Evolutionary conservation across 2,113 vertebrate genomes (phyloP).

Genomic region (Brachypodius melanocephalos): DNA sequence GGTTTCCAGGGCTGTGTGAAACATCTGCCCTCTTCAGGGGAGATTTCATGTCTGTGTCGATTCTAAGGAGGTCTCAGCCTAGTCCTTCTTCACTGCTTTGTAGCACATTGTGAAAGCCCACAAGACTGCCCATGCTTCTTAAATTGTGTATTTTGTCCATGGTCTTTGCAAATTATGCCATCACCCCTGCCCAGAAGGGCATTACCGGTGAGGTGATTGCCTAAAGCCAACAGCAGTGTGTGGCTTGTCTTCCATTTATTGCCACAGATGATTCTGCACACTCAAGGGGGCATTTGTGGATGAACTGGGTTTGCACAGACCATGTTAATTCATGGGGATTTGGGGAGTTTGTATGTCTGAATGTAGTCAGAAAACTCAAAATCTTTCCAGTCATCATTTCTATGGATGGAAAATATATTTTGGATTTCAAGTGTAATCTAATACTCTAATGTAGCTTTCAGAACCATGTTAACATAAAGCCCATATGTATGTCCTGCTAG

Average conservation of each 20-base stretch:
- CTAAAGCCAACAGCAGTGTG: not conserved
- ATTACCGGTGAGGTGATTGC: not conserved
- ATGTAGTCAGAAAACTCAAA: not conserved
- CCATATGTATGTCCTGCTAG: not conserved
- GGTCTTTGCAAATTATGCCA: not conserved
- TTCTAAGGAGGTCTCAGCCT: not conserved
- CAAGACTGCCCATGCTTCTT: not conserved
- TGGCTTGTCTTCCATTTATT: not conserved
- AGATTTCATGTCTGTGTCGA: not conserved
- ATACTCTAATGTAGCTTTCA: not conserved
- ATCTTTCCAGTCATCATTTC: not conserved
- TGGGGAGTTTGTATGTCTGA: not conserved
- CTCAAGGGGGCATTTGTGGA: not conserved
- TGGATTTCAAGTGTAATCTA: not conserved
- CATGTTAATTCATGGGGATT: not conserved
- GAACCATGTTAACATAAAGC: not conserved
- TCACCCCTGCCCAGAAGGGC: not conserved
- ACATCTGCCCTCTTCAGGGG: fast-evolving
- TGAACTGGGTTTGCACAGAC: not conserved
- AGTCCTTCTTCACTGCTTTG: not conserved
- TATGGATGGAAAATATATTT: not conserved
- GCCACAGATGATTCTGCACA: not conserved
- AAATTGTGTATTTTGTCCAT: not conserved
- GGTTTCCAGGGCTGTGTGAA: not conserved
- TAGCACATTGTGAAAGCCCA: not conserved